phyloP scores from a whole-genome alignment of 2,113 vertebrate genomes.

The Narcine bancroftii region DNA sequence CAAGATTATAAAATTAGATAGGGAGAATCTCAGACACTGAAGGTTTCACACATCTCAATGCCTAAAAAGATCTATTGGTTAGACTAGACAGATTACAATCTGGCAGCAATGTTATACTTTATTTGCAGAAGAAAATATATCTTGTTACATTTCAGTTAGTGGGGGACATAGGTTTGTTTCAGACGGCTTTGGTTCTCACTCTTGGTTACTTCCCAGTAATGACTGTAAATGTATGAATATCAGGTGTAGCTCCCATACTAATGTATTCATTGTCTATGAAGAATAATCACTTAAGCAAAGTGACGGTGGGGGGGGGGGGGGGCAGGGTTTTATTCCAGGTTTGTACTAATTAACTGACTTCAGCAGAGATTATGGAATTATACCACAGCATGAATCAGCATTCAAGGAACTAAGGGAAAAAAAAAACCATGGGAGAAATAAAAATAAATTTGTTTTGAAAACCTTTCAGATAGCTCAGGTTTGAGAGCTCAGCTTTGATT shows the following conservation, averaged over 20 bases:
- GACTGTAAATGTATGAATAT: neutral
- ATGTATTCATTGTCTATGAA: conserved; percentile 1
- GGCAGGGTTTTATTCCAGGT: neutral
- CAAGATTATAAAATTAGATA: neutral
- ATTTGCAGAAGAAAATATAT: neutral
- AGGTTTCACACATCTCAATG: neutral
- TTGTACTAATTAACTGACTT: conserved; percentile 20
- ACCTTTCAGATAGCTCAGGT: neutral
- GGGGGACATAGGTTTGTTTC: neutral
- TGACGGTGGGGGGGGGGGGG: neutral
- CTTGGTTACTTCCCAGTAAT: neutral
- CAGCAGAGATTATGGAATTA: conserved; percentile 17
- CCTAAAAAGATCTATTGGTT: neutral
- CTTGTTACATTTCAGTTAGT: neutral
- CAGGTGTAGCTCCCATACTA: neutral
- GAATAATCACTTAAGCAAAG: neutral
- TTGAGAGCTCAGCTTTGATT: conserved; percentile 20
- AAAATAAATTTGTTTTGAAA: conserved; percentile 27
- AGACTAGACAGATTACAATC: neutral
- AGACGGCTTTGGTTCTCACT: neutral
- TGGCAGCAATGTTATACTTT: neutral
- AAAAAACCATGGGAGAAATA: conserved; percentile 10
- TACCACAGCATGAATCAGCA: neutral
- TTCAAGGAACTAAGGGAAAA: neutral
- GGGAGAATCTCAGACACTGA: neutral